Evolutionary conservation across 2,797 vertebrate species (phyloP).

Genomic region (Arrhamphus sclerolepis): DNA sequence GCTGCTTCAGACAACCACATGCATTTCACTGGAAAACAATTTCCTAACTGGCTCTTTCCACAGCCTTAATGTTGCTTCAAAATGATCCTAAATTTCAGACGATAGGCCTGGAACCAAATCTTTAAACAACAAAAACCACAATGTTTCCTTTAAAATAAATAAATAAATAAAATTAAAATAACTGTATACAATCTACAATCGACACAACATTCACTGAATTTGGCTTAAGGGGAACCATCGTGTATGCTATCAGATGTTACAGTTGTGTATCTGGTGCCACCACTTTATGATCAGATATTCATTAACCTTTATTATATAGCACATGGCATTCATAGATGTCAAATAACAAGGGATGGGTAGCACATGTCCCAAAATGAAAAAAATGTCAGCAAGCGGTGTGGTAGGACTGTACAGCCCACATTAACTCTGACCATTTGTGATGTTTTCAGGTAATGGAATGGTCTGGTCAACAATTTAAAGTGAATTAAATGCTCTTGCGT

Average conservation of each 20-base stretch:
- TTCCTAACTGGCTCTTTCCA: slow-evolving; percentile 40
- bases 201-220: background rate
- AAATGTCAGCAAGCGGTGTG: slow-evolving; percentile 6
- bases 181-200: background rate
- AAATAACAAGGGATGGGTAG: background rate
- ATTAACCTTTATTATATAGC: slow-evolving; percentile 45
- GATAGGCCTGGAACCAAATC: slow-evolving; percentile 27
- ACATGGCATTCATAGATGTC: slow-evolving; percentile 17
- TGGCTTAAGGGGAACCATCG: slow-evolving; percentile 5
- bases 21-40: slow-evolving; percentile 58
- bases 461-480: slow-evolving; percentile 45
- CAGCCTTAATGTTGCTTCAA: slow-evolving; percentile 36
- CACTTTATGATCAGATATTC: slow-evolving; percentile 32
- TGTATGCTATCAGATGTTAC: slow-evolving; percentile 15
- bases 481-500: slow-evolving; percentile 42
- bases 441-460: slow-evolving; percentile 39
- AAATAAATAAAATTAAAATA: slow-evolving; percentile 2
- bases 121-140: slow-evolving; percentile 19
- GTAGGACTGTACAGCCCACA: slow-evolving; percentile 6
- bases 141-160: slow-evolving; percentile 10
- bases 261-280: background rate
- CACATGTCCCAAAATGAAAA: slow-evolving; percentile 5
- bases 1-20: slow-evolving; percentile 69
- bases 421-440: slow-evolving; percentile 38
- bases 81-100: slow-evolving; percentile 35